These are phyloP conservation scores for Glyptemys insculpta DNA, from an alignment of 2,797 vertebrate genomes.

Conservation along the genomic window DNA sequence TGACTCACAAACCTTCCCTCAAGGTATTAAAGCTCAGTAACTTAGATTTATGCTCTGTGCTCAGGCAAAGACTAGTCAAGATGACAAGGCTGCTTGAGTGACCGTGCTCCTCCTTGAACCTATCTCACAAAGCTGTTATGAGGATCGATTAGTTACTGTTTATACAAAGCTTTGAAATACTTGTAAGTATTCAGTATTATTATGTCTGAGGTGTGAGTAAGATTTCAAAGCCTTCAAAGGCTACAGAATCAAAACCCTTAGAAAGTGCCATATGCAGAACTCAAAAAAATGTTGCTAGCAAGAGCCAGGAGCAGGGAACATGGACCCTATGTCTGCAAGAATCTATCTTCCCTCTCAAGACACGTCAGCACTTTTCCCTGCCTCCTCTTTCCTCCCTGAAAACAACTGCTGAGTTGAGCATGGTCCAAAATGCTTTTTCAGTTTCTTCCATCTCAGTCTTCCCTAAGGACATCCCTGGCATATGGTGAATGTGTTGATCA, in stretches of 20 bases:
- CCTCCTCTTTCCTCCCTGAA: not conserved
- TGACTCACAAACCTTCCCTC: not conserved
- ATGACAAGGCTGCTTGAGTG: not conserved
- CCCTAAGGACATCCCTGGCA: conserved; percentile 54
- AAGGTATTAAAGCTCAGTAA: not conserved
- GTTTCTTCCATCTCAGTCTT: conserved; percentile 36
- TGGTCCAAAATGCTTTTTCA: conserved; percentile 46
- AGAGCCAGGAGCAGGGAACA: not conserved
- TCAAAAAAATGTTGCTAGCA: conserved; percentile 17
- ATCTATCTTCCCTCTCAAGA: not conserved
- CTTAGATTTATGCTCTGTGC: not conserved
- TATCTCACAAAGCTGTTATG: not conserved
- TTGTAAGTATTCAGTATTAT: not conserved
- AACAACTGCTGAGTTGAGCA: conserved; percentile 31
- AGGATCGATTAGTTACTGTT: not conserved
- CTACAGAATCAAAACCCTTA: not conserved
- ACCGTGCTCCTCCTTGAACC: not conserved
- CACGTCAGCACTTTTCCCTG: not conserved
- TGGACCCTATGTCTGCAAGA: not conserved
- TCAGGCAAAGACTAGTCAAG: not conserved
- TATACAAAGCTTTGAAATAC: not conserved
- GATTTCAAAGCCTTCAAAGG: conserved; percentile 21
- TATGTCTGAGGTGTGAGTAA: not conserved
- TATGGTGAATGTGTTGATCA: conserved; percentile 56
- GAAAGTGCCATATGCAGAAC: not conserved